phyloP scores from a whole-genome alignment of 2,113 vertebrate species.

The Australoheros scitulus region DNA sequence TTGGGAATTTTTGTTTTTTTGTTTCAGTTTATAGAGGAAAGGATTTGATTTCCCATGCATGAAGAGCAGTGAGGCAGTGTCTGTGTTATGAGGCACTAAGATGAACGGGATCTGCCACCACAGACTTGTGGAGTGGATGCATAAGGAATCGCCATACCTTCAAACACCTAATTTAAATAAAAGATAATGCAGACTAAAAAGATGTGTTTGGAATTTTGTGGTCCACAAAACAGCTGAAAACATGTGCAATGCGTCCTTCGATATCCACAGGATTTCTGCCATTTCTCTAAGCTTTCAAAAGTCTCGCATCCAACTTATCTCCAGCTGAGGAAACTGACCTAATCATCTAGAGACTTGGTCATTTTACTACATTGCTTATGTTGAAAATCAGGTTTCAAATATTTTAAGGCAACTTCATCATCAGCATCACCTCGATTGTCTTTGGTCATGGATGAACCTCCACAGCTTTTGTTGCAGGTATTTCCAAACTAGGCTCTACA shows the following conservation, averaged over 20 bases:
- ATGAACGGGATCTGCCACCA: not conserved
- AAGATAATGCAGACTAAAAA: constrained; percentile 8
- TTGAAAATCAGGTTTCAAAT: constrained; percentile 59
- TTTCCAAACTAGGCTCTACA: constrained; percentile 62
- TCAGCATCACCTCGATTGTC: constrained; percentile 67
- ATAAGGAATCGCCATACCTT: constrained; percentile 1
- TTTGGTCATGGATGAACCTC: constrained; percentile 75
- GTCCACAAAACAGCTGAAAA: constrained; percentile 30
- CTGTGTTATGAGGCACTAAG: constrained; percentile 43
- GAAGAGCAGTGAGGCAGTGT: not conserved
- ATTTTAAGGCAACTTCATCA: constrained; percentile 71
- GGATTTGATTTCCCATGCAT: not conserved
- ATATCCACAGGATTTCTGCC: not conserved
- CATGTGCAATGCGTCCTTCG: constrained; percentile 4
- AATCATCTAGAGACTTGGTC: not conserved
- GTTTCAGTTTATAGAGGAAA: not conserved
- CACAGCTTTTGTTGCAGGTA: constrained; percentile 62
- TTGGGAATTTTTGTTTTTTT: constrained; percentile 3
- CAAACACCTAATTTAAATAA: constrained; percentile 14
- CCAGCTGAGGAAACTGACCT: constrained; percentile 13
- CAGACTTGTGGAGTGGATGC: not conserved
- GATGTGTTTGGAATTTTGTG: not conserved
- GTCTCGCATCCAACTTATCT: not conserved
- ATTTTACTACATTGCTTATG: constrained; percentile 38
- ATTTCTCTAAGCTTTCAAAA: constrained; percentile 13